A percentile compares a stretch with the other conserved stretches of the same genome.
phyloP scores from a whole-genome alignment of 2,888 invertebrate genomes.

The Troglohyphantes excavatus region DNA sequence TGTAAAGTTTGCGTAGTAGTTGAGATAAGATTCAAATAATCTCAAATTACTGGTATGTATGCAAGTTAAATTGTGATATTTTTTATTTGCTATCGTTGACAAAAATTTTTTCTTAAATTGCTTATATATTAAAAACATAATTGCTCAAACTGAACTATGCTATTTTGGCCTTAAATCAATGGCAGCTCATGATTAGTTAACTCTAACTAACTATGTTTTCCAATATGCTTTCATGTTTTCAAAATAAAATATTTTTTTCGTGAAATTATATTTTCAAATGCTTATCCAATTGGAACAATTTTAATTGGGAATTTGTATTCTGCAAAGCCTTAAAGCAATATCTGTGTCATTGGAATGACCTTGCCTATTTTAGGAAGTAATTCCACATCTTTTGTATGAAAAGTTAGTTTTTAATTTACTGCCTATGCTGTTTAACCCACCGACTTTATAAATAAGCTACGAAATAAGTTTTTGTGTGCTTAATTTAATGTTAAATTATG shows the following conservation, averaged over 20 bases:
- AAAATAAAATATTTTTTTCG: background rate
- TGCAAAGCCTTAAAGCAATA: background rate
- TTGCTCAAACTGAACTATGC: slow-evolving; percentile 1
- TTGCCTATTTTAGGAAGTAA: no score
- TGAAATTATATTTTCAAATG: background rate
- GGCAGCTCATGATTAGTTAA: background rate
- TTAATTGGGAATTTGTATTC: background rate
- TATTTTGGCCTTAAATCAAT: background rate
- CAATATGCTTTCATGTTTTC: background rate
- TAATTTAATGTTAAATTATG: no score
- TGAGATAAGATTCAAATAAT: no score
- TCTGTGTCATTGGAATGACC: no score
- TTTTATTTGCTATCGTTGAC: no score
- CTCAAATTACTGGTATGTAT: no score
- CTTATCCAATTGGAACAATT: no score
- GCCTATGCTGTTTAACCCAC: no score
- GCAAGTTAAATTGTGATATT: background rate
- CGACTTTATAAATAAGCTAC: no score
- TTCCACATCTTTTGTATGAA: no score
- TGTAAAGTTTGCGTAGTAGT: background rate
- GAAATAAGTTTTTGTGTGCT: no score
- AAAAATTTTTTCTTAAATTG: background rate
- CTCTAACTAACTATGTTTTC: background rate
- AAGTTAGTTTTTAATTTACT: no score
- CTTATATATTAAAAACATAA: slow-evolving; percentile 1